phyloP scores from a whole-genome alignment of 2,113 vertebrate species.

The Ovis aries region ARS-UI_Ramb_v3.0 NC_056074.1:44540001-44540500 shows the following conservation, averaged over 20 bases:
- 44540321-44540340: not conserved
- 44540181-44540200: accelerated
- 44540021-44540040: not conserved
- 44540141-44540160: not conserved
- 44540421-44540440: not conserved
- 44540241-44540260: accelerated
- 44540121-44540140: not conserved
- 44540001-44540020: not conserved
- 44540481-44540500: not conserved
- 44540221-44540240: accelerated
- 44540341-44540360: not conserved
- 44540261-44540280: not conserved
- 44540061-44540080: not conserved
- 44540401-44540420: not conserved
- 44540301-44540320: not conserved
- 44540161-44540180: accelerated
- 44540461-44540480: not conserved
- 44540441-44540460: not conserved
- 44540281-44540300: not conserved
- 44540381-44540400: not conserved
- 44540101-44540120: not conserved
- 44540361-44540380: not conserved
- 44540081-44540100: not conserved
- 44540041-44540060: not conserved
- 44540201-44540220: accelerated